Percentiles rank a stretch among this genome's conserved stretches.
phyloP scores from a whole-genome alignment of 2,797 vertebrate species.

The Capromys pilorides region DNA sequence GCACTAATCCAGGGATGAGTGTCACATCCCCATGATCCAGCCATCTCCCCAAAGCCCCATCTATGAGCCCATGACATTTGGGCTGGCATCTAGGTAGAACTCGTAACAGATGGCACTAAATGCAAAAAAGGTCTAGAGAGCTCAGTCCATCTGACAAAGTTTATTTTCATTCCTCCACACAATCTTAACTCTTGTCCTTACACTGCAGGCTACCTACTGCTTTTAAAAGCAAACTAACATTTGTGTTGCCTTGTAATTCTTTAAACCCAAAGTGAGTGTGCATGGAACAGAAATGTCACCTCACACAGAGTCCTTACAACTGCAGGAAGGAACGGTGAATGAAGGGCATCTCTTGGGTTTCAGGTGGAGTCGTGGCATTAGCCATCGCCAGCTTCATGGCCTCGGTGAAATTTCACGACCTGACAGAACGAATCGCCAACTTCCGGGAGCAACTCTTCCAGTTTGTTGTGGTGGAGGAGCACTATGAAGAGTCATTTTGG shows the following conservation, averaged over 20 bases:
- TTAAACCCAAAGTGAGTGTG: not conserved
- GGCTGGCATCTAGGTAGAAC: not conserved
- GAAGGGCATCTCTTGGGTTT: conserved; percentile 61
- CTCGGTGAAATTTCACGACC: conserved; percentile 88
- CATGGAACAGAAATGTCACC: not conserved
- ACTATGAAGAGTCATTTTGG: conserved; percentile 94
- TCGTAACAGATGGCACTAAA: not conserved
- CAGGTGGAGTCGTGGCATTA: conserved; percentile 89
- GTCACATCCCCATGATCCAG: not conserved
- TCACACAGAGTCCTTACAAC: fast-evolving
- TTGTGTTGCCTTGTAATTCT: not conserved
- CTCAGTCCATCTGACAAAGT: not conserved
- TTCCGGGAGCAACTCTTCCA: conserved; percentile 92
- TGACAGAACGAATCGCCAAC: conserved; percentile 94
- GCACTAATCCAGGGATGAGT: not conserved
- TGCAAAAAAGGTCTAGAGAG: too few species aligned
- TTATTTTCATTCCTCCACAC: not conserved
- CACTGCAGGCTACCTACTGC: not conserved
- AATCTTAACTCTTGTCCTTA: not conserved
- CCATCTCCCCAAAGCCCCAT: not conserved
- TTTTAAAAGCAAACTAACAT: not conserved
- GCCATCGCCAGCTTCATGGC: conserved; percentile 91
- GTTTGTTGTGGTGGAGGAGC: conserved; percentile 91
- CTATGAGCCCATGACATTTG: not conserved
- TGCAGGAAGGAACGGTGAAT: fast-evolving